A percentile compares a stretch with the other conserved stretches of the same genome.
Evolutionary conservation across 2,113 vertebrate genomes (phyloP).

Genomic region (Stegastes partitus): DNA sequence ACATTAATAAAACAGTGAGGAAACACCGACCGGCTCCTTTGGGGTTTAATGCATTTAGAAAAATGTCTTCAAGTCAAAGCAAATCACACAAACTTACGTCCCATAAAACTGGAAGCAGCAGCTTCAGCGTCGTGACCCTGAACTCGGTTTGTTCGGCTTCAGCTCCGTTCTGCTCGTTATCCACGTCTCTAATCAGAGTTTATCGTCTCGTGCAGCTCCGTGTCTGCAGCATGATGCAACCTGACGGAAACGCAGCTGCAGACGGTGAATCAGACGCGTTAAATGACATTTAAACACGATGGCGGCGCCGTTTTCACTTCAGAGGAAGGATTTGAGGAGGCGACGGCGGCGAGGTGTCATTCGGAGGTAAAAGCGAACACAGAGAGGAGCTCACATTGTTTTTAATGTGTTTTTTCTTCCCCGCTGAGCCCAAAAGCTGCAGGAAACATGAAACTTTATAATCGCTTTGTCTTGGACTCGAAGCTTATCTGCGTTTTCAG

Average conservation of each 20-base stretch:
- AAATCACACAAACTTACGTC: too few species aligned
- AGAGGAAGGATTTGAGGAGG: background rate
- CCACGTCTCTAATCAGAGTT: background rate
- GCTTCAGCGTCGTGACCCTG: too few species aligned
- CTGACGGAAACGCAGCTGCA: too few species aligned
- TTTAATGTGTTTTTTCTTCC: background rate
- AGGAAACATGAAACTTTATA: constrained; percentile 10
- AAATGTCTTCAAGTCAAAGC: too few species aligned
- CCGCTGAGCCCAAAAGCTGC: background rate
- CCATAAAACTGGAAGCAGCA: too few species aligned
- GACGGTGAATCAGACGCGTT: background rate
- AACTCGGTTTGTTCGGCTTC: too few species aligned
- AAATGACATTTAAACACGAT: constrained; percentile 11
- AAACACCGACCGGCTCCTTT: too few species aligned
- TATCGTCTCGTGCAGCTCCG: background rate
- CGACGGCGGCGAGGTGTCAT: background rate
- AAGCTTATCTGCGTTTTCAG: constrained; percentile 10
- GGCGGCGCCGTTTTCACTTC: background rate
- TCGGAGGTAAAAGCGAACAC: background rate
- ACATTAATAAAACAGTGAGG: too few species aligned
- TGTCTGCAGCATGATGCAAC: constrained; percentile 22
- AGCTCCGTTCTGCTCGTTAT: background rate
- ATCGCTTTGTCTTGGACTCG: constrained; percentile 24
- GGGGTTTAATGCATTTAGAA: too few species aligned
- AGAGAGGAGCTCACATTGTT: constrained; percentile 17